Conservation (phyloP, 1,140 invertebrate genomes). For the Bursaphelenchus mucronatus region DNA sequence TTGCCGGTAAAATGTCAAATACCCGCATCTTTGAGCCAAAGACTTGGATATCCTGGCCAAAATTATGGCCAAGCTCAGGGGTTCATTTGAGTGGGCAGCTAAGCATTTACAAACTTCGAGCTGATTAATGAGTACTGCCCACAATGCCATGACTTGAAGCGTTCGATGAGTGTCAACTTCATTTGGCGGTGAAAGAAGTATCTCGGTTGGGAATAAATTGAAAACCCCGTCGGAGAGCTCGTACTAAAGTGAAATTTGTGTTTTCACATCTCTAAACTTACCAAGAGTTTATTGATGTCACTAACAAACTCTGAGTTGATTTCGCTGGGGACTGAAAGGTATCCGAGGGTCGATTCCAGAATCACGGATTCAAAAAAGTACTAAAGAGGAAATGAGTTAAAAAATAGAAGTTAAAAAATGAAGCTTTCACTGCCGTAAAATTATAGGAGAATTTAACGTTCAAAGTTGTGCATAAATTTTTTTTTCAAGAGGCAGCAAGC, state of each 20-base stretch:
- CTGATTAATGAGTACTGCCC: constrained; percentile 45
- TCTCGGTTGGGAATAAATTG: constrained; percentile 28
- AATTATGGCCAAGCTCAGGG: constrained; percentile 39
- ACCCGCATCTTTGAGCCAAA: constrained; percentile 18
- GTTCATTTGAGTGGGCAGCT: constrained; percentile 41
- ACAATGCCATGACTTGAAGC: constrained; percentile 37
- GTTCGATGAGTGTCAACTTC: constrained; percentile 25
- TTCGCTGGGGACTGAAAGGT: constrained; percentile 28
- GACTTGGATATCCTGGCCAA: constrained; percentile 41
- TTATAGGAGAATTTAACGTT: too few species aligned
- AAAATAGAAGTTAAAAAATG: constrained; percentile 35
- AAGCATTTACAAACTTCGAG: constrained; percentile 39
- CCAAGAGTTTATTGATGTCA: constrained; percentile 38
- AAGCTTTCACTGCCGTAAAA: constrained; percentile 27
- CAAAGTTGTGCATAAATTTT: too few species aligned
- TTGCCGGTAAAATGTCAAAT: too few species aligned
- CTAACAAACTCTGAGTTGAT: constrained; percentile 34
- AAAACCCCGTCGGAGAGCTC: constrained; percentile 17
- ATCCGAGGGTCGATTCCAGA: constrained; percentile 46
- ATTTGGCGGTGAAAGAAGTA: constrained; percentile 18
- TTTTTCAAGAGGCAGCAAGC: too few species aligned
- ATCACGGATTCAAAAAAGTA: constrained; percentile 54
- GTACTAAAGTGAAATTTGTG: constrained; percentile 12
- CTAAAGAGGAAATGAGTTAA: constrained; percentile 28
- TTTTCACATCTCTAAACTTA: constrained; percentile 7